Evolutionary conservation across 2,113 vertebrate genomes (phyloP), one percentile per base, ranked within the genome.

Genomic region (Diadophis punctatus): DNA sequence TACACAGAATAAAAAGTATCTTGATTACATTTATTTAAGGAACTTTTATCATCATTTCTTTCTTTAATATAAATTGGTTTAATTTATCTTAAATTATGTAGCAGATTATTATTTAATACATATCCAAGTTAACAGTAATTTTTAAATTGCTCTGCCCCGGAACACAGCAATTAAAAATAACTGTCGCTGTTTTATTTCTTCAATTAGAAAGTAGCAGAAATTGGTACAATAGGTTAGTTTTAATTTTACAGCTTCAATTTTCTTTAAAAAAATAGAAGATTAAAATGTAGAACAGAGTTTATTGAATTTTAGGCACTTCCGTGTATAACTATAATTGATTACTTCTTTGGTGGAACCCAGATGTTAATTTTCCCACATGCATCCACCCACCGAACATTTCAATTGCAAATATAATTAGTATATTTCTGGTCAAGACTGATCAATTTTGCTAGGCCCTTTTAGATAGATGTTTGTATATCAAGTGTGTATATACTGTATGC

Each of bases 141-240:
- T 90, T 96, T 94, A 96, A 96, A 96, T 96, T 95, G 93, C 87
- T 95, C 93, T 97, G 94, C 91, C 92, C 84, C 96, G 90, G 85
- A 95, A 96, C 89, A 91, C 90, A 95, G 93, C 91, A 97, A 96
- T 94, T 97, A 96, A 97, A 97, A 97, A 94, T 96, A 97, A 97
- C 95, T 96, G 91, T 91, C 90, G 27, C 51, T 94, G 93, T 94
- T 96, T 92, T 93, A 90, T 80, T 93, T 95, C 80, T 60, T 95
- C 90, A 93, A 5, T 94, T 48, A 95, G 39, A 87, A 94, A 95
- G 74, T 87, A 46, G 11, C 22, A 93, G 88, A 90, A 74, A 86
- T 88, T 93, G 11, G 91, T 95, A 84, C 93, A 95, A 92, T 86
- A 74, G 43, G 51, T 94, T 27, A 90, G 16, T 63, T 49, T 63